phyloP scores from a whole-genome alignment of 2,797 vertebrate genomes.

The Phyllotis vaccarum region DNA sequence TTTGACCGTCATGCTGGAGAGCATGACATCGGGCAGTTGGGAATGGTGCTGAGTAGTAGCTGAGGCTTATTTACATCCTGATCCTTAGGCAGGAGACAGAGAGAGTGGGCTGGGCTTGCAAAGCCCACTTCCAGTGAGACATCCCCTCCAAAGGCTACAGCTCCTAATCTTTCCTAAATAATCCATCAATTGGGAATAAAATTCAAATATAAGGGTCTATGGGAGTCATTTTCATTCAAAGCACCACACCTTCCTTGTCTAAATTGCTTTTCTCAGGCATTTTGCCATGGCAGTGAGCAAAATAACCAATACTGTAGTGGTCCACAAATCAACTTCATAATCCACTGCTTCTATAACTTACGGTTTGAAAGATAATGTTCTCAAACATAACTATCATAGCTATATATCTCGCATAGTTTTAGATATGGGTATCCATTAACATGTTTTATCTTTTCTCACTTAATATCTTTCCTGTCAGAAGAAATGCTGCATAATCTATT shows the following conservation, averaged over 20 bases:
- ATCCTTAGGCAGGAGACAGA: not conserved
- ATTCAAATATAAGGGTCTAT: not conserved
- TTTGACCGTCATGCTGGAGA: not conserved
- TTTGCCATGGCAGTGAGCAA: not conserved
- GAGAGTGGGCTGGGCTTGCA: not conserved
- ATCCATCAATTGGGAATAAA: not conserved
- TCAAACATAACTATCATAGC: not conserved
- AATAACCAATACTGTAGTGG: not conserved
- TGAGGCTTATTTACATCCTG: not conserved
- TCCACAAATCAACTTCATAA: slow-evolving; percentile 48
- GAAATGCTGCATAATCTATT: slow-evolving; percentile 40
- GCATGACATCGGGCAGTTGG: not conserved
- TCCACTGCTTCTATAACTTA: slow-evolving; percentile 38
- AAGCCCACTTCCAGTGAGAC: no score
- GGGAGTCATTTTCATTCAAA: not conserved
- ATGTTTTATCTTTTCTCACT: slow-evolving; percentile 60
- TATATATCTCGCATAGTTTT: slow-evolving; percentile 47
- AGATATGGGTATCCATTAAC: slow-evolving; percentile 31
- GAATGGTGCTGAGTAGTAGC: not conserved
- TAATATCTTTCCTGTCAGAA: slow-evolving; percentile 58
- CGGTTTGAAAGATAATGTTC: slow-evolving; percentile 55
- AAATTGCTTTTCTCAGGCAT: not conserved
- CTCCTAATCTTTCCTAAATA: not conserved
- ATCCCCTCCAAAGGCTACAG: not conserved
- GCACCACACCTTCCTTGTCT: not conserved